These are phyloP conservation scores for Nephrotoma flavescens DNA, from an alignment of 2,888 invertebrate species.

Conservation along the genomic window DNA sequence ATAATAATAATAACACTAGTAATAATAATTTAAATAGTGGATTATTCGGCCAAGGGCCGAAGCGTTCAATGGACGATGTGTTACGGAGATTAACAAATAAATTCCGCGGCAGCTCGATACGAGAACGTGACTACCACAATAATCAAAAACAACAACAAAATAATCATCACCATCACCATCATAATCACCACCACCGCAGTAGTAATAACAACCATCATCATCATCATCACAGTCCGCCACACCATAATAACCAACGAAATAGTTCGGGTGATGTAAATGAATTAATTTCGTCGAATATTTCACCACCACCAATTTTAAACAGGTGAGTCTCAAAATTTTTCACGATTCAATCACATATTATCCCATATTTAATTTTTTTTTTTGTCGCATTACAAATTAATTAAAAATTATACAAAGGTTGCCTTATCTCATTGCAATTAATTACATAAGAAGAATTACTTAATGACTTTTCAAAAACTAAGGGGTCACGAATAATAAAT, in stretches of 20 bases:
- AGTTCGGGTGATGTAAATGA: not conserved
- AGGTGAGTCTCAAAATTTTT: not conserved
- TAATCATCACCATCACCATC: conserved; percentile 8
- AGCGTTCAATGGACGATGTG: conserved; percentile 84
- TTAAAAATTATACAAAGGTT: not conserved
- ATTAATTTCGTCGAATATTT: not conserved
- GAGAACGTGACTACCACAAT: conserved; percentile 36
- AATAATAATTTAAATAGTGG: conserved; percentile 18
- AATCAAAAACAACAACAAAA: conserved; percentile 8
- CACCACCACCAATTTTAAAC: not conserved
- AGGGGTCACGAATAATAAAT: not conserved
- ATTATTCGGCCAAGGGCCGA: conserved; percentile 33
- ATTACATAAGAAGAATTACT: not conserved
- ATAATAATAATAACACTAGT: conserved; percentile 11
- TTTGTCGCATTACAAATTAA: not conserved
- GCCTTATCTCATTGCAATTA: not conserved
- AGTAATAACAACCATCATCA: not conserved
- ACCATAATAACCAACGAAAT: not conserved
- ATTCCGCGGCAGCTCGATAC: conserved; percentile 62
- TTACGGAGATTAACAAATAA: conserved; percentile 73
- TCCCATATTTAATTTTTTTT: too few species aligned
- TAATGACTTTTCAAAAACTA: not conserved
- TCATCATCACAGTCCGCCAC: not conserved
- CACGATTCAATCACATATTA: too few species aligned
- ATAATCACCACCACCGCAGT: not conserved